phyloP scores from a whole-genome alignment of 2,888 invertebrate species.

The Melikaiella ostensackeni region DNA sequence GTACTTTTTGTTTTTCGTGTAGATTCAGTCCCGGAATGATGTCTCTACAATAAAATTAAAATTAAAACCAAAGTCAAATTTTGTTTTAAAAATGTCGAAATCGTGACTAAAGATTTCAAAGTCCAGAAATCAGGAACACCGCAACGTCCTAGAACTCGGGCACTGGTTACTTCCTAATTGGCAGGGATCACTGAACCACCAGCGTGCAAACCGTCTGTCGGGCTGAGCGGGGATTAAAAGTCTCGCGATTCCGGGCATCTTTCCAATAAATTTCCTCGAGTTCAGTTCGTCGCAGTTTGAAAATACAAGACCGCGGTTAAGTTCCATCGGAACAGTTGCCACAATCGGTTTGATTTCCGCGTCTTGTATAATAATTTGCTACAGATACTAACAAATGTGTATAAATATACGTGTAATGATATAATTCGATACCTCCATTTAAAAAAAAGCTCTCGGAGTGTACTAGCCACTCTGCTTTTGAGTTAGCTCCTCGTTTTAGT shows the following conservation, averaged over 20 bases:
- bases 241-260: slow-evolving; percentile 42
- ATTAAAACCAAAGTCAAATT: background rate
- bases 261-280: slow-evolving; percentile 43
- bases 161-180: slow-evolving; percentile 22
- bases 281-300: slow-evolving; percentile 42
- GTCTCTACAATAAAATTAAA: background rate
- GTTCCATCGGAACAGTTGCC: background rate
- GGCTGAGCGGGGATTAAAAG: background rate
- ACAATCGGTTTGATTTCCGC: background rate
- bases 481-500: too few relatives aligned
- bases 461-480: too few relatives aligned
- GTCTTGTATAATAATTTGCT: slow-evolving; percentile 15
- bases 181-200: slow-evolving; percentile 39
- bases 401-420: background rate
- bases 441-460: too few relatives aligned
- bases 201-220: slow-evolving; percentile 3
- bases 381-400: slow-evolving; percentile 3
- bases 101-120: background rate
- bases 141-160: background rate
- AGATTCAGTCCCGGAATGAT: slow-evolving; percentile 1
- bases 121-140: background rate
- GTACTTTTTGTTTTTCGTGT: background rate
- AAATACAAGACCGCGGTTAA: slow-evolving; percentile 15
- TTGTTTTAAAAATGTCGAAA: background rate
- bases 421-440: background rate